Percentiles rank a stretch among this genome's conserved stretches.
These are phyloP conservation scores for Phaonia tiefii DNA, from an alignment of 2,888 invertebrate species.

Conservation along the genomic window DNA sequence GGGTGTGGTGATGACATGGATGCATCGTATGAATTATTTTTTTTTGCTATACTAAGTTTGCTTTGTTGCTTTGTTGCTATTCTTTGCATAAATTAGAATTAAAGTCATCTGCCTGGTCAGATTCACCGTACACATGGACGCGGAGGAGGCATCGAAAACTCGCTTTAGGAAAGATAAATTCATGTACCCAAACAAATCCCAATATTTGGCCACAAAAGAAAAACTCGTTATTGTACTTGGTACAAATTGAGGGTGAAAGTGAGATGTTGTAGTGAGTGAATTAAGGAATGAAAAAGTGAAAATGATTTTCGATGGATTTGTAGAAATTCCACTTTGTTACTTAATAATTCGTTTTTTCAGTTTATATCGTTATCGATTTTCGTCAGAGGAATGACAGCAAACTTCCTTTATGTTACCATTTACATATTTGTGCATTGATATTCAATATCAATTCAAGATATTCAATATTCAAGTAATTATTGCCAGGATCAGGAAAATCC, in stretches of 20 bases:
- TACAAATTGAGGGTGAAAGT: constrained; percentile 37
- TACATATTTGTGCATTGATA: no score
- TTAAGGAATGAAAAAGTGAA: constrained; percentile 28
- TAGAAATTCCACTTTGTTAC: neutral
- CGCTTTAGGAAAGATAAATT: no score
- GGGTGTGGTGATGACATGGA: constrained; percentile 51
- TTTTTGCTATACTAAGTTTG: neutral
- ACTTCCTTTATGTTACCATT: no score
- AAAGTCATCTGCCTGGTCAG: constrained; percentile 61
- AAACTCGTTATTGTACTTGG: constrained; percentile 37
- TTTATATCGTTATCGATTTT: no score
- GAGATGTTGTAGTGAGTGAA: constrained; percentile 1
- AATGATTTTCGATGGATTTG: neutral
- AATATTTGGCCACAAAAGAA: constrained; percentile 39
- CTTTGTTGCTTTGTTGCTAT: constrained; percentile 14
- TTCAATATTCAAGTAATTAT: no score
- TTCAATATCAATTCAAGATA: no score
- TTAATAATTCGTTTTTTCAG: neutral
- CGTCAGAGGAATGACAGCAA: no score
- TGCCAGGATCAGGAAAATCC: no score
- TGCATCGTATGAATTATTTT: constrained; percentile 20
- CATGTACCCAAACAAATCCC: no score
- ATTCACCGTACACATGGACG: constrained; percentile 20
- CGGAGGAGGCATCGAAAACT: no score
- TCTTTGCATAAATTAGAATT: constrained; percentile 66